Percentiles rank a stretch among this genome's conserved stretches.
Conservation (phyloP, 2,888 invertebrate genomes). For the Fabriciana adippe region DNA sequence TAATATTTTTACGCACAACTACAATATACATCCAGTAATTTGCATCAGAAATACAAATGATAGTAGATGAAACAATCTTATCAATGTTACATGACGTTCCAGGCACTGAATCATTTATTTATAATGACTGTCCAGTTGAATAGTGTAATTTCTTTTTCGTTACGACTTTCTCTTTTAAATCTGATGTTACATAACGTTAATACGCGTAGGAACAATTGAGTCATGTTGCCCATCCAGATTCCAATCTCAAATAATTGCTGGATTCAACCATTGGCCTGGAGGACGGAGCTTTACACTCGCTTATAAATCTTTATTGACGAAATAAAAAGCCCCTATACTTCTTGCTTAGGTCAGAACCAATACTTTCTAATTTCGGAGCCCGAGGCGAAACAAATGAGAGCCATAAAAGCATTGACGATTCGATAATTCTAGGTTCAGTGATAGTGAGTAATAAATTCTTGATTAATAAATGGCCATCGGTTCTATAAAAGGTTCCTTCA, state of each 20-base stretch:
- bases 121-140: constrained; percentile 43
- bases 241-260: constrained; percentile 62
- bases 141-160: constrained; percentile 49
- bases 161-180: constrained; percentile 62
- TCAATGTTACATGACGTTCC: constrained; percentile 23
- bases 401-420: constrained; percentile 63
- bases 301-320: constrained; percentile 72
- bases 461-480: constrained; percentile 36
- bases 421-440: constrained; percentile 49
- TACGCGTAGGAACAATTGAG: constrained; percentile 47
- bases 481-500: constrained; percentile 26
- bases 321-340: constrained; percentile 54
- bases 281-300: constrained; percentile 53
- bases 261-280: constrained; percentile 49
- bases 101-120: constrained; percentile 31
- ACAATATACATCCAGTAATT: not conserved
- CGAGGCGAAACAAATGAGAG: constrained; percentile 69
- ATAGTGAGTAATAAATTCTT: constrained; percentile 44
- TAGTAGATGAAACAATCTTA: constrained; percentile 24
- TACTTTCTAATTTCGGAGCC: constrained; percentile 79
- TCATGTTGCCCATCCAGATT: constrained; percentile 49
- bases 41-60: constrained; percentile 12
- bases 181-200: constrained; percentile 47
- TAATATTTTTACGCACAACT: not conserved
- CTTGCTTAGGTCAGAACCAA: constrained; percentile 48